phyloP scores from a whole-genome alignment of 2,113 vertebrate genomes.

The Piaya cayana region DNA sequence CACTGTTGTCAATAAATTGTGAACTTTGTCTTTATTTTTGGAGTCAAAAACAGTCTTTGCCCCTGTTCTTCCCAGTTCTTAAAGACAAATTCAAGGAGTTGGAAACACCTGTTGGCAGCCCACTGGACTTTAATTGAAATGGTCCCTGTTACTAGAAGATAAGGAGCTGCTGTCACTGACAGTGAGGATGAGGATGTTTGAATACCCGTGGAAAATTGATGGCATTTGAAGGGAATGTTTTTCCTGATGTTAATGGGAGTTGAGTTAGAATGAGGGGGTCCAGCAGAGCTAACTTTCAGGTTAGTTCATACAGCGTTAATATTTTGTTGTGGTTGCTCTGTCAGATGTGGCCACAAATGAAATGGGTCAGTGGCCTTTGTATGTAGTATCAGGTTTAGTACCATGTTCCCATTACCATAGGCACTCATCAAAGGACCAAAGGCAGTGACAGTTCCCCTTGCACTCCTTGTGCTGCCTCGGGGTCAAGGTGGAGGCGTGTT shows the following conservation, averaged over 20 bases:
- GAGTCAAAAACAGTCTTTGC: background rate
- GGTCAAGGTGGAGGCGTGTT: background rate
- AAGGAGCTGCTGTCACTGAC: background rate
- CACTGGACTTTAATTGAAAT: background rate
- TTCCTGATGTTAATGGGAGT: background rate
- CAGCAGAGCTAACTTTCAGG: background rate
- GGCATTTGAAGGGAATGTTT: background rate
- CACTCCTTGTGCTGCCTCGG: background rate
- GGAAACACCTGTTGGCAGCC: background rate
- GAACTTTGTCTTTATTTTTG: slow-evolving; percentile 70
- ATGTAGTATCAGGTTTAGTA: accelerated
- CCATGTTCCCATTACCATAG: accelerated
- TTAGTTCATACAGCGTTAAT: background rate
- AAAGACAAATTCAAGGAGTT: background rate
- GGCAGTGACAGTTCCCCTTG: background rate
- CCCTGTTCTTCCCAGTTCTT: background rate
- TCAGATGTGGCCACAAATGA: background rate
- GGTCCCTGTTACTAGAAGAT: accelerated
- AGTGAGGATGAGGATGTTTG: background rate
- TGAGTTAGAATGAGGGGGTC: background rate
- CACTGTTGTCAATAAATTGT: slow-evolving; percentile 80
- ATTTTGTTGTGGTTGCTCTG: background rate
- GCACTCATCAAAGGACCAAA: background rate
- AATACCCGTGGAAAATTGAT: background rate
- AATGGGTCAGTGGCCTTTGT: background rate